Conservation (phyloP, 1,140 invertebrate species). For the Steinernema khuongi region DNA sequence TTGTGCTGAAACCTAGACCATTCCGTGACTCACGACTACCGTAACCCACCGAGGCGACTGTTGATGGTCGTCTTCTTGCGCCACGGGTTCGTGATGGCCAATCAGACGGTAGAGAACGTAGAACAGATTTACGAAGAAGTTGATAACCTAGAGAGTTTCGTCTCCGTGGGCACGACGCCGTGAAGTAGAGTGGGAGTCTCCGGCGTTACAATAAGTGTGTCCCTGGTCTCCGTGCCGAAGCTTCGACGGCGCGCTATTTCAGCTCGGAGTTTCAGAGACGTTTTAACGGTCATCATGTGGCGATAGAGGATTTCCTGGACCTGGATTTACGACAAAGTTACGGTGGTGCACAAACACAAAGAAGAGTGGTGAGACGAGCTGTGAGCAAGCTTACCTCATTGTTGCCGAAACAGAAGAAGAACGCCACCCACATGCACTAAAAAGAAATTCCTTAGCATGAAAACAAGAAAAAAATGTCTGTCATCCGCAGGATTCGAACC, state of each 20-base stretch:
- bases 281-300: conserved; percentile 2
- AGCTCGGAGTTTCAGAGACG: background rate
- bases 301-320: conserved; percentile 6
- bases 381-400: background rate
- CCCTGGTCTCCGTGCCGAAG: background rate
- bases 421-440: conserved; percentile 13
- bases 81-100: background rate
- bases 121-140: conserved; percentile 2
- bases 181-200: background rate
- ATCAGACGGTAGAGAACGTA: background rate
- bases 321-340: conserved; percentile 10
- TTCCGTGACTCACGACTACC: background rate
- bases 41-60: background rate
- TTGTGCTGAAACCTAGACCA: background rate
- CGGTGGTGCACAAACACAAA: background rate
- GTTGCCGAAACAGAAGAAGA: conserved; percentile 11
- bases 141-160: background rate
- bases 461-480: background rate
- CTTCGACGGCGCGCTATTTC: background rate
- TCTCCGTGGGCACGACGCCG: background rate
- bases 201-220: background rate
- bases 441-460: background rate
- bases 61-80: background rate
- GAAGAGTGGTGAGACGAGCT: background rate
- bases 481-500: conserved; percentile 31